Evolutionary conservation across 2,888 invertebrate genomes (phyloP).

Genomic region (Athripsodes cinereus): DNA sequence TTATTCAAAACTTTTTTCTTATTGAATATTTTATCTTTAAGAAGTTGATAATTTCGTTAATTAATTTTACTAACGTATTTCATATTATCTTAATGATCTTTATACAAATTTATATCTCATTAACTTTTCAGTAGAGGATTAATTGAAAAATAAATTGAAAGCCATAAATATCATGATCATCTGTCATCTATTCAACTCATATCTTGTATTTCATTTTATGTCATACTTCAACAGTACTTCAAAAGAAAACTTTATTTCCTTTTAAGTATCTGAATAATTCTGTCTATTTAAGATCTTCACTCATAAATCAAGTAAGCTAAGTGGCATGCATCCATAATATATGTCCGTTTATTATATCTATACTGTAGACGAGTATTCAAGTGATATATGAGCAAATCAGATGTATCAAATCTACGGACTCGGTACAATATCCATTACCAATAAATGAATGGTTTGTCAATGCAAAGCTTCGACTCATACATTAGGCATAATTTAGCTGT

Average conservation of each 20-base stretch:
- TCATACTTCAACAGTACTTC: not conserved
- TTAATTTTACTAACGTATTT: no score
- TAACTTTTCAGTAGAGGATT: not conserved
- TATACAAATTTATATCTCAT: no score
- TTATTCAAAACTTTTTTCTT: no score
- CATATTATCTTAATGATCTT: no score
- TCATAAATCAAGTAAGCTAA: slow-evolving; percentile 15
- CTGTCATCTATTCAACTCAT: not conserved
- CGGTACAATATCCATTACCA: no score
- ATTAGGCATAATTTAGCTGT: no score
- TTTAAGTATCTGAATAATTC: not conserved
- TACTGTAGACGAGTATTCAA: no score
- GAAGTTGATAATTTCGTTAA: no score
- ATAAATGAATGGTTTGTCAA: no score
- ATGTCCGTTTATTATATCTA: no score
- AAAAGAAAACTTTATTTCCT: slow-evolving; percentile 15
- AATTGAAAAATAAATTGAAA: not conserved
- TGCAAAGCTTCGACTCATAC: no score
- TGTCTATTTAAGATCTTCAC: slow-evolving; percentile 6
- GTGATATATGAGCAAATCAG: not conserved
- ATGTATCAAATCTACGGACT: not conserved
- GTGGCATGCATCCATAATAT: not conserved
- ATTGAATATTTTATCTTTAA: no score
- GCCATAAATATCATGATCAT: not conserved
- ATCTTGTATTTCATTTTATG: not conserved